A percentile compares a stretch with the other conserved stretches of the same genome.
These are phyloP conservation scores for Actinostola sp. DNA, from an alignment of 92 coral and sea anemone genomes.

Conservation along the genomic window DNA sequence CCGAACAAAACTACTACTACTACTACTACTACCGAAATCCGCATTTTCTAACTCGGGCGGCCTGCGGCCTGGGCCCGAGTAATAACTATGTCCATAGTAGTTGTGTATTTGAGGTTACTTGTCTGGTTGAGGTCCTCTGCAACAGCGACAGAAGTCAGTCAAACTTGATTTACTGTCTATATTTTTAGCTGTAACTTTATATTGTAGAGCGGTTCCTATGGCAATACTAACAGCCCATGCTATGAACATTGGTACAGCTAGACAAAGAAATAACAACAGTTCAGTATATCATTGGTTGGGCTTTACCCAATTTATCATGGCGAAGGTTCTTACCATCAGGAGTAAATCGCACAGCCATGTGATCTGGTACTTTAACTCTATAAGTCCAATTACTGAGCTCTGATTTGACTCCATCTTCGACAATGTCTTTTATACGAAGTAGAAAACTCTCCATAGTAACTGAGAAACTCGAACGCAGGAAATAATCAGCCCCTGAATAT, in stretches of 20 bases:
- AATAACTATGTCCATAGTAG: not conserved
- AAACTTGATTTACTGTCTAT: conserved; percentile 52
- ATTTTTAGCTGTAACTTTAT: conserved; percentile 77
- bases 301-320: not conserved
- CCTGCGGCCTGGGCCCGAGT: too few relatives aligned
- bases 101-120: conserved; percentile 3
- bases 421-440: conserved; percentile 78
- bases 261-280: not conserved
- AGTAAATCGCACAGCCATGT: conserved; percentile 81
- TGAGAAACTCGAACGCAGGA: conserved; percentile 88
- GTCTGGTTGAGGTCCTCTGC: conserved; percentile 62
- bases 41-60: too few relatives aligned
- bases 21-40: too few relatives aligned
- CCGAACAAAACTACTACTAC: too few relatives aligned
- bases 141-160: conserved; percentile 67
- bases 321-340: conserved; percentile 79
- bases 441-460: conserved; percentile 88
- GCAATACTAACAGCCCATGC: conserved; percentile 79
- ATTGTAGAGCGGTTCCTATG: conserved; percentile 77
- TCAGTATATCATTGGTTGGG: not conserved
- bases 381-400: conserved; percentile 93
- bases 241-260: conserved; percentile 89
- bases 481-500: conserved; percentile 79
- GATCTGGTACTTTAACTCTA: conserved; percentile 75
- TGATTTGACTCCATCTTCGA: conserved; percentile 85